phyloP scores from a whole-genome alignment of 2,888 invertebrate species.

The Drosophila anomalipes region DNA sequence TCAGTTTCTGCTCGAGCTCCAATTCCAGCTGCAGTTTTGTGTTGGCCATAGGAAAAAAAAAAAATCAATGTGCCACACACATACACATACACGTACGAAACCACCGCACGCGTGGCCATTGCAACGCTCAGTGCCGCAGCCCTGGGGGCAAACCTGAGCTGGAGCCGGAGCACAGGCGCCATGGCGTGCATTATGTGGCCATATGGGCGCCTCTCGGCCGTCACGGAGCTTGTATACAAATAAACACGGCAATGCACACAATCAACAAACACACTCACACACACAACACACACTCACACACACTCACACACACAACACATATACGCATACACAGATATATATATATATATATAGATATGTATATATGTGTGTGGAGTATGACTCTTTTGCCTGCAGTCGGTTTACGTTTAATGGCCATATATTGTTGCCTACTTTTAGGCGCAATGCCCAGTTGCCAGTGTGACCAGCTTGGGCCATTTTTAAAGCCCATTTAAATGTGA shows the following conservation, averaged over 20 bases:
- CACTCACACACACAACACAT: constrained; percentile 5
- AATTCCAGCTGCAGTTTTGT: constrained; percentile 24
- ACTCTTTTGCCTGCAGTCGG: constrained; percentile 61
- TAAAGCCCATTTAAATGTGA: constrained; percentile 78
- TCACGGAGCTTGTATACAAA: constrained; percentile 72
- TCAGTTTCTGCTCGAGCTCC: constrained; percentile 13
- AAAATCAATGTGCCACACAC: constrained; percentile 69
- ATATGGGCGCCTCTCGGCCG: constrained; percentile 60
- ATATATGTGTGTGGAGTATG: constrained; percentile 4
- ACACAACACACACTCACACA: constrained; percentile 5
- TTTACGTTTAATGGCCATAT: constrained; percentile 80
- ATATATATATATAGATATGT: not conserved
- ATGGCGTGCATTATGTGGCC: constrained; percentile 73
- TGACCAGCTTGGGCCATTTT: constrained; percentile 44
- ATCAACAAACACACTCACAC: constrained; percentile 15
- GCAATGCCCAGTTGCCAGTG: constrained; percentile 36
- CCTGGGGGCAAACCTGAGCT: constrained; percentile 27
- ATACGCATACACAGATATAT: too few species aligned
- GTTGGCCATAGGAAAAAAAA: constrained; percentile 48
- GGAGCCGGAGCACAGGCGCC: constrained; percentile 44
- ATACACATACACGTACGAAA: constrained; percentile 27
- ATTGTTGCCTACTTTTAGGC: constrained; percentile 82
- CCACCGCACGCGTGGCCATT: constrained; percentile 48
- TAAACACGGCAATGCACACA: constrained; percentile 74
- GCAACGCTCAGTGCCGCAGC: constrained; percentile 37